Conservation (phyloP, 2,113 vertebrate genomes). For the Aspiorhynchus laticeps region DNA sequence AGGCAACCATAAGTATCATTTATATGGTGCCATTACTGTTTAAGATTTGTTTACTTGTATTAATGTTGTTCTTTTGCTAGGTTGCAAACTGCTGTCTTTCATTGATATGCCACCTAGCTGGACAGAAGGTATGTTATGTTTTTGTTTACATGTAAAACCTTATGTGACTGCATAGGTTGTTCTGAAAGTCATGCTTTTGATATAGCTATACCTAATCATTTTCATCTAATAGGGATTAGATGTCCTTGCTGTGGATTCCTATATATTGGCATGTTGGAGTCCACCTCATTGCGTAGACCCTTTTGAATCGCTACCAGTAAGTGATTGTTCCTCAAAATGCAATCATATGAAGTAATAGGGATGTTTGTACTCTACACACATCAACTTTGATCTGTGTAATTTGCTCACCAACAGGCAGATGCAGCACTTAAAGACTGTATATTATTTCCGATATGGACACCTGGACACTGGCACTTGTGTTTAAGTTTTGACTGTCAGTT, state of each 20-base stretch:
- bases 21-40: background rate
- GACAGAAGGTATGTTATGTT: no score
- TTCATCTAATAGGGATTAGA: background rate
- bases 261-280: conserved; percentile 3
- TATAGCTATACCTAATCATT: background rate
- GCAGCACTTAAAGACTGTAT: background rate
- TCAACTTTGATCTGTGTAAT: conserved; percentile 1
- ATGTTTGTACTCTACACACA: background rate
- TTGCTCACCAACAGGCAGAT: background rate
- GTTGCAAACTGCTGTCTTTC: background rate
- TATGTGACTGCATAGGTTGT: background rate
- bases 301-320: background rate
- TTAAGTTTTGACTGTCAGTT: background rate
- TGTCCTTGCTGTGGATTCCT: conserved; percentile 1
- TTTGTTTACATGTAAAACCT: background rate
- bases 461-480: background rate
- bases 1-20: no score
- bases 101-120: background rate
- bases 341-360: background rate
- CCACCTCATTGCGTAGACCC: no score
- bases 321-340: background rate
- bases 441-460: background rate
- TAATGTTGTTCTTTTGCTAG: background rate
- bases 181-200: background rate
- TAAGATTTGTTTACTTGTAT: background rate